Evolutionary conservation across 2,113 vertebrate genomes (phyloP).

Genomic region (Otolemur garnettii): DNA sequence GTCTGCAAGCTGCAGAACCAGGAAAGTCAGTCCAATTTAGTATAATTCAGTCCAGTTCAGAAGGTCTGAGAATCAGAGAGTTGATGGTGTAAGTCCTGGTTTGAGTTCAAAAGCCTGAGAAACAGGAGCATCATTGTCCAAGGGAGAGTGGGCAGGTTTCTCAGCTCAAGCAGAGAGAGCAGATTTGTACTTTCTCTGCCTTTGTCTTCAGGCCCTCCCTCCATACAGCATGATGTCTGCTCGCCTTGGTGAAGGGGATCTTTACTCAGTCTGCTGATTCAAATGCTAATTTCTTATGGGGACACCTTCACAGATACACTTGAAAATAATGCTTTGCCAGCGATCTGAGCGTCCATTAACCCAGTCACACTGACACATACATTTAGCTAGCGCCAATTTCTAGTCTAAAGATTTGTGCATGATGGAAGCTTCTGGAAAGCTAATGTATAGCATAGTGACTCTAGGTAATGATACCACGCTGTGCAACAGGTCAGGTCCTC

Average conservation of each 20-base stretch:
- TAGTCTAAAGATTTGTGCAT: neutral
- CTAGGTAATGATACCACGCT: neutral
- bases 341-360: neutral
- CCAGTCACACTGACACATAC: neutral
- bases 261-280: neutral
- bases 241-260: neutral
- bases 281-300: neutral
- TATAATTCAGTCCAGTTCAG: neutral
- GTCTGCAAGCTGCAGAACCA: neutral
- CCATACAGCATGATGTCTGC: neutral
- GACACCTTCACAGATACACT: neutral
- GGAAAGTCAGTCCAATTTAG: neutral
- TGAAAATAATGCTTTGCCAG: neutral
- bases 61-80: neutral
- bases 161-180: neutral
- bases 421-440: neutral
- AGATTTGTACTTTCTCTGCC: neutral
- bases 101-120: neutral
- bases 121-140: neutral
- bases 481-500: neutral
- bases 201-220: neutral
- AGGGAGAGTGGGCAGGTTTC: neutral
- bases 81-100: neutral
- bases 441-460: neutral
- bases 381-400: neutral